phyloP scores from a whole-genome alignment of 1,140 invertebrate genomes.

The Lucilia sericata region DNA sequence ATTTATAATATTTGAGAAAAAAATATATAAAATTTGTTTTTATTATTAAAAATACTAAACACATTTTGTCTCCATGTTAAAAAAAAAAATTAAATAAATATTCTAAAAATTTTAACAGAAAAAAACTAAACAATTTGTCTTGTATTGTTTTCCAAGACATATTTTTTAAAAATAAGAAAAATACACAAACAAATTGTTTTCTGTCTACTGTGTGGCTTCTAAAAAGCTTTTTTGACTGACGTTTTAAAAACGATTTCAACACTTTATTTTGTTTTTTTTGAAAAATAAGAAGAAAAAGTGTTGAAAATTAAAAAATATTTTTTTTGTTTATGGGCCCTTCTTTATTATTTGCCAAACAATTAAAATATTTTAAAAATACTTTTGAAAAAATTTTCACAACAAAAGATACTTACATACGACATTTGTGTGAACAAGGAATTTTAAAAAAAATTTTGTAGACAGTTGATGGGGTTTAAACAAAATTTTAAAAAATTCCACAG shows the following conservation, averaged over 20 bases:
- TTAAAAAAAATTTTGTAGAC: too few relatives aligned
- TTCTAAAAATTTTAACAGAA: not conserved
- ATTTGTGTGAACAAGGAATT: too few relatives aligned
- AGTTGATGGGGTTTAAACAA: too few relatives aligned
- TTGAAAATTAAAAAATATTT: too few relatives aligned
- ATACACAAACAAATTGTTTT: not conserved
- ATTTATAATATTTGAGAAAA: not conserved
- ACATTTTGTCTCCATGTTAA: not conserved
- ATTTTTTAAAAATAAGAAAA: not conserved
- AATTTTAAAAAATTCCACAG: too few relatives aligned
- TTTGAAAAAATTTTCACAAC: too few relatives aligned
- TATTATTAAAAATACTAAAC: not conserved
- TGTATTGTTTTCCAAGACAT: not conserved
- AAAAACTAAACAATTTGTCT: conserved; percentile 4
- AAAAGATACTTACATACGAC: too few relatives aligned
- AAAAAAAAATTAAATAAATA: not conserved
- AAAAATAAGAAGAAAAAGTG: not conserved
- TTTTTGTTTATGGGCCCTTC: too few relatives aligned
- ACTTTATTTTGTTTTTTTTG: not conserved
- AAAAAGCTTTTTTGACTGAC: conserved; percentile 9
- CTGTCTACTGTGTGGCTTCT: not conserved
- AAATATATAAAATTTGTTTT: not conserved
- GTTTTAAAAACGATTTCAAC: not conserved
- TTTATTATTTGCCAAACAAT: too few relatives aligned
- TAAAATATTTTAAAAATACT: too few relatives aligned